Percentiles rank a stretch among this genome's conserved stretches.
Evolutionary conservation across 1,140 invertebrate genomes (phyloP).

Genomic region (Drosophila saltans): DNA sequence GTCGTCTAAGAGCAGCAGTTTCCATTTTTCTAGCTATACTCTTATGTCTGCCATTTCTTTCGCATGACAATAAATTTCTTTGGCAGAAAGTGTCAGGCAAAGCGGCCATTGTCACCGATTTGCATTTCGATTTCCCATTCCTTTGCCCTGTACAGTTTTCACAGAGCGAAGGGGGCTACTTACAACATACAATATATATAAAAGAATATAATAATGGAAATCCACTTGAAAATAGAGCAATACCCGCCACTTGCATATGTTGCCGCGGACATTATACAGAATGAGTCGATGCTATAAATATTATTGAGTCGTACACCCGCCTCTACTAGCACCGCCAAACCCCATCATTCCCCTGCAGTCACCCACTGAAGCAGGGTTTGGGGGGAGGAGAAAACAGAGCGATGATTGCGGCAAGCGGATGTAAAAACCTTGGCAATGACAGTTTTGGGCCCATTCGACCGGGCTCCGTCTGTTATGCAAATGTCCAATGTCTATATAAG

Average conservation of each 20-base stretch:
- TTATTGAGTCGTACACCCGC: slow-evolving; percentile 61
- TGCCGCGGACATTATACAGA: slow-evolving; percentile 70
- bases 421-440: slow-evolving; percentile 79
- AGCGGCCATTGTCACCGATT: slow-evolving; percentile 37
- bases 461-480: slow-evolving; percentile 71
- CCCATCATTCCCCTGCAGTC: slow-evolving; percentile 19
- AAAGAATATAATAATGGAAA: slow-evolving; percentile 56
- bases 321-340: slow-evolving; percentile 4
- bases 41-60: slow-evolving; percentile 20
- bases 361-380: slow-evolving; percentile 10
- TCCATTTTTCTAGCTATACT: slow-evolving; percentile 44
- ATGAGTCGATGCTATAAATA: slow-evolving; percentile 77
- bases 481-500: slow-evolving; percentile 50
- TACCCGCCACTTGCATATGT: slow-evolving; percentile 80
- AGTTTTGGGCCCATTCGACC: slow-evolving; percentile 55
- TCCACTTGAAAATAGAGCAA: slow-evolving; percentile 78
- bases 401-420: slow-evolving; percentile 79
- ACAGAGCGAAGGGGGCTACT: slow-evolving; percentile 28
- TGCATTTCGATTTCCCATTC: slow-evolving; percentile 42
- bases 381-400: slow-evolving; percentile 31
- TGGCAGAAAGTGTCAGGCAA: slow-evolving; percentile 60
- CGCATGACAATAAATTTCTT: slow-evolving; percentile 72
- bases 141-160: slow-evolving; percentile 13
- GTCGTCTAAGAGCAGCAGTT: slow-evolving; percentile 46
- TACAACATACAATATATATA: slow-evolving; percentile 30